Conservation (phyloP, 2,797 vertebrate genomes). For the Xiphorhynchus erythropygius region DNA sequence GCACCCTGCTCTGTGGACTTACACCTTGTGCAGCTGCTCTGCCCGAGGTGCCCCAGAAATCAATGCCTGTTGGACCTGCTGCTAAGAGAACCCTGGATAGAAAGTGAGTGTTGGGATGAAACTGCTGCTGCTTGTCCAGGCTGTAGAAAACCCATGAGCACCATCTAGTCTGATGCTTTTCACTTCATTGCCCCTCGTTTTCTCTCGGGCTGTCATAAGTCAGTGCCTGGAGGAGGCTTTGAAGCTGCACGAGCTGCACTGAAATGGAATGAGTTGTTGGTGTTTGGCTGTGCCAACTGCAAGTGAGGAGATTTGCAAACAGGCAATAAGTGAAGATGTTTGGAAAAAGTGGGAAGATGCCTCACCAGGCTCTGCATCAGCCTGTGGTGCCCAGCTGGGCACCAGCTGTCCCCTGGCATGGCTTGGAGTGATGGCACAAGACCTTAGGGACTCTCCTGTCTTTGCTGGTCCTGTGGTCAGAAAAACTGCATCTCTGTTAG, state of each 20-base stretch:
- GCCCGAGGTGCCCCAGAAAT: fast-evolving
- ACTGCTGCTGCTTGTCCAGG: neutral
- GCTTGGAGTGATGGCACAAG: neutral
- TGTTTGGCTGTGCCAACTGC: neutral
- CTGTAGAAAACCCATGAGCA: neutral
- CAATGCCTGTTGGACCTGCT: fast-evolving
- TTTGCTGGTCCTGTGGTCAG: neutral
- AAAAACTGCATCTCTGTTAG: neutral
- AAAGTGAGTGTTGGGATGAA: neutral
- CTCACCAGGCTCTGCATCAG: fast-evolving
- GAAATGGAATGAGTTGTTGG: fast-evolving
- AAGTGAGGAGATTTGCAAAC: neutral
- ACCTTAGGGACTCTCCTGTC: neutral
- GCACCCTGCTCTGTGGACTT: neutral
- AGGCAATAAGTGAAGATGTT: neutral
- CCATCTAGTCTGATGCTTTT: neutral
- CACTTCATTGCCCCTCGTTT: neutral
- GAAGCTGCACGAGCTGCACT: fast-evolving
- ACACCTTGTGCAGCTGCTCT: neutral
- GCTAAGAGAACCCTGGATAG: fast-evolving
- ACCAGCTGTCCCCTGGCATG: neutral
- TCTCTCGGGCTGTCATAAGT: fast-evolving
- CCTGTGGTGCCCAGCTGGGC: fast-evolving
- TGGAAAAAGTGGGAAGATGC: neutral
- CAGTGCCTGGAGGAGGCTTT: fast-evolving